phyloP scores from a whole-genome alignment of 2,797 vertebrate species.

The Columba guinea region DNA sequence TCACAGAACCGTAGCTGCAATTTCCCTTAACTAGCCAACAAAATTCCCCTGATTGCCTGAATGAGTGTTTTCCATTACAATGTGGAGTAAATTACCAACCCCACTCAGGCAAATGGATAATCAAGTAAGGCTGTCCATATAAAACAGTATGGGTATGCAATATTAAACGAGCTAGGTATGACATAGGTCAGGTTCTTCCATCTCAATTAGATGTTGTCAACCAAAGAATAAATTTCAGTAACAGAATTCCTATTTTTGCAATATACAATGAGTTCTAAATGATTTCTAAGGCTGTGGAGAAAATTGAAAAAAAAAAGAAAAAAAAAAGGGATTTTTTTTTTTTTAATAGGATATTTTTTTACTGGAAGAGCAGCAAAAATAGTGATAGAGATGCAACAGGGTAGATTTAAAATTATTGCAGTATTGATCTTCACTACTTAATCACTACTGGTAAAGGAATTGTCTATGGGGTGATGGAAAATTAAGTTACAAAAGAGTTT shows the following conservation, averaged over 20 bases:
- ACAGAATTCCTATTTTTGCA: not conserved
- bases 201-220: not conserved
- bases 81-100: not conserved
- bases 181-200: not conserved
- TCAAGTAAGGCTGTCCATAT: not conserved
- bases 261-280: not conserved
- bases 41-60: not conserved
- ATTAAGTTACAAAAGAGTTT: not conserved
- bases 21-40: not conserved
- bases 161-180: not conserved
- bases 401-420: not conserved
- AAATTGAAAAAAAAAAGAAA: not conserved
- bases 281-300: not conserved
- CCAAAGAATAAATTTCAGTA: not conserved
- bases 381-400: not conserved
- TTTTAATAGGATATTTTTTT: rapidly evolving
- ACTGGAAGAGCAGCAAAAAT: not conserved
- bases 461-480: not conserved
- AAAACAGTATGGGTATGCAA: not conserved
- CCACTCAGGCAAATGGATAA: not conserved
- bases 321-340: too few relatives aligned
- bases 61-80: not conserved
- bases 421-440: not conserved
- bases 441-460: not conserved
- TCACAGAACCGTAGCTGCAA: not conserved